Evolutionary conservation across 2,888 invertebrate genomes (phyloP).

Genomic region (Crossocerus cetratus): DNA sequence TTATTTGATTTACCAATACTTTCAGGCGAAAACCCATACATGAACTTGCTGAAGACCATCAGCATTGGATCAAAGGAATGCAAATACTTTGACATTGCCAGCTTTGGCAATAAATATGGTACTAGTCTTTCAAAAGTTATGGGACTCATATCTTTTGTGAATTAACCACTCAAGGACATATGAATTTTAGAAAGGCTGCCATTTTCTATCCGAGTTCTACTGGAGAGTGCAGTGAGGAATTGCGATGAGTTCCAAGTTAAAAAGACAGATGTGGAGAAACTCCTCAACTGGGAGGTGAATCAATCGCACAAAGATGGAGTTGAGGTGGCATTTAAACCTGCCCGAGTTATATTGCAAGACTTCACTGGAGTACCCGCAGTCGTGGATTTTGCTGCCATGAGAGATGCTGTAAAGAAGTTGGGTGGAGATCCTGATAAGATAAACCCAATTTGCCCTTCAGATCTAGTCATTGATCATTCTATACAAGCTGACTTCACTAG

Average conservation of each 20-base stretch:
- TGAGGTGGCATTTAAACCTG: slow-evolving; percentile 97
- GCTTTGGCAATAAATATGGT: slow-evolving; percentile 90
- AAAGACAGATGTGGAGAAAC: slow-evolving; percentile 90
- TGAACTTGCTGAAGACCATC: slow-evolving; percentile 80
- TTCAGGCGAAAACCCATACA: slow-evolving; percentile 82
- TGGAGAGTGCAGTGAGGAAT: slow-evolving; percentile 97
- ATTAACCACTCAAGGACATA: slow-evolving; percentile 14
- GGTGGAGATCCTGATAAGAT: slow-evolving; percentile 95
- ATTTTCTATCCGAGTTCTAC: slow-evolving; percentile 92
- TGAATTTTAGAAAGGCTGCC: slow-evolving; percentile 85
- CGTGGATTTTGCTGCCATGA: slow-evolving; percentile 99
- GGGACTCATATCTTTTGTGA: slow-evolving; percentile 16
- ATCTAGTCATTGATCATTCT: slow-evolving; percentile 98
- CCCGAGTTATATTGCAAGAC: slow-evolving; percentile 96
- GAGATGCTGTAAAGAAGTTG: slow-evolving; percentile 92
- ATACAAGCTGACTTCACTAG: slow-evolving; percentile 96
- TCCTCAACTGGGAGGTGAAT: slow-evolving; percentile 91
- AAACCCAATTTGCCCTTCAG: slow-evolving; percentile 98
- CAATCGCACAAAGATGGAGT: slow-evolving; percentile 84
- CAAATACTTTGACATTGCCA: slow-evolving; percentile 88
- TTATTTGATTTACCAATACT: slow-evolving; percentile 1
- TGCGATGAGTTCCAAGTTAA: slow-evolving; percentile 97
- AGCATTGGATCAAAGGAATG: slow-evolving; percentile 82
- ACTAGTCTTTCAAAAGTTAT: slow-evolving; percentile 42
- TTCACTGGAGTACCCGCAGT: slow-evolving; percentile 98